Conservation (phyloP, 2,113 vertebrate genomes). For the Actenoides lindsayi region DNA sequence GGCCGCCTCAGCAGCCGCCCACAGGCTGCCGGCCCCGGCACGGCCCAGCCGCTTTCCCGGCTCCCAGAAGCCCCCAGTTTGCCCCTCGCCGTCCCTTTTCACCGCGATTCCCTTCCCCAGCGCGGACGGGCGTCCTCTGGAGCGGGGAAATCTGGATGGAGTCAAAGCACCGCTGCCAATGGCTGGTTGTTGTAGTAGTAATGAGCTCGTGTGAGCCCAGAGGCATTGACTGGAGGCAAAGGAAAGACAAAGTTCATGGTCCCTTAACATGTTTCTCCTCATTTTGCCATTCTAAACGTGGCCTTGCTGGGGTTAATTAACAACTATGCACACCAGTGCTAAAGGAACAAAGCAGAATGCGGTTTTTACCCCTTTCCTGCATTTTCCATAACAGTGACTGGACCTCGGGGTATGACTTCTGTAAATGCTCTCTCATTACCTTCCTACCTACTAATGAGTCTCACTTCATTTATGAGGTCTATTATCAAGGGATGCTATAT, state of each 20-base stretch:
- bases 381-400: background rate
- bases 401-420: constrained; percentile 10
- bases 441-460: constrained; percentile 35
- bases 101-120: too few relatives aligned
- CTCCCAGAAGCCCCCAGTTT: too few relatives aligned
- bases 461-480: background rate
- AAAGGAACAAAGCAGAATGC: background rate
- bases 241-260: background rate
- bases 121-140: too few relatives aligned
- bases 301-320: constrained; percentile 26
- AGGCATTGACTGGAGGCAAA: background rate
- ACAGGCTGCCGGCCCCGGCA: too few relatives aligned
- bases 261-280: background rate
- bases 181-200: background rate
- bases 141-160: background rate
- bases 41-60: too few relatives aligned
- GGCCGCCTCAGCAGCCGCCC: too few relatives aligned
- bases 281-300: background rate
- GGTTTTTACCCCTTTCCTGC: background rate
- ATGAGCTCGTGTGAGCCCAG: background rate
- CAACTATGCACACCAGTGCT: background rate
- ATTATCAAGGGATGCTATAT: background rate
- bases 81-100: too few relatives aligned
- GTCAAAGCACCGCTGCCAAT: fast-evolving
- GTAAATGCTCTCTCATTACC: constrained; percentile 19